phyloP scores from a whole-genome alignment of 2,888 invertebrate species.

The Megamerina dolium region DNA sequence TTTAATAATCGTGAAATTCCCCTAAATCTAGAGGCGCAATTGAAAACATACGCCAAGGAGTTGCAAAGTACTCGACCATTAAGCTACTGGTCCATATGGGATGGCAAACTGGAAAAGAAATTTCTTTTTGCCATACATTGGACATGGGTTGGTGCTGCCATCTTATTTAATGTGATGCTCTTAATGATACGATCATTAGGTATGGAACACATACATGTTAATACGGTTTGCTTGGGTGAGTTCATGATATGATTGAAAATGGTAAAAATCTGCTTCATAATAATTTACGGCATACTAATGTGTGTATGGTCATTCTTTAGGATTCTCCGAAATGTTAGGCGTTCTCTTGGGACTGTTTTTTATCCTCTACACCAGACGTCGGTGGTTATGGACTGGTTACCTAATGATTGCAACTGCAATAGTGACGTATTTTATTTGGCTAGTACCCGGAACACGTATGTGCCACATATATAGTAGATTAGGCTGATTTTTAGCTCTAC shows the following conservation, averaged over 20 bases:
- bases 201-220: constrained; percentile 43
- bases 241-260: too few relatives aligned
- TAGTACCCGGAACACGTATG: constrained; percentile 40
- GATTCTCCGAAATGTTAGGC: constrained; percentile 47
- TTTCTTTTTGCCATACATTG: constrained; percentile 37
- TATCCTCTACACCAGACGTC: constrained; percentile 42
- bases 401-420: constrained; percentile 37
- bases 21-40: constrained; percentile 38
- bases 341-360: constrained; percentile 44
- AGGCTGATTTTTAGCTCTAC: too few relatives aligned
- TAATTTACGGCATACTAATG: too few relatives aligned
- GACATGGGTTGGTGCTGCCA: constrained; percentile 43
- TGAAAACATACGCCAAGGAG: constrained; percentile 34
- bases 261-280: too few relatives aligned
- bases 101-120: constrained; percentile 36
- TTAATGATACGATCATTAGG: constrained; percentile 48
- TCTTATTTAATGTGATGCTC: constrained; percentile 46
- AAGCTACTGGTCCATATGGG: constrained; percentile 43
- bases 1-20: constrained; percentile 47
- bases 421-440: constrained; percentile 40
- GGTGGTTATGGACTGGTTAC: constrained; percentile 45
- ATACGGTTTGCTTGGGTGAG: constrained; percentile 46
- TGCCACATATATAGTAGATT: too few relatives aligned
- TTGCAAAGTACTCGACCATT: constrained; percentile 18
- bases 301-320: constrained; percentile 21